Conservation (phyloP, 1,140 invertebrate genomes). For the Sycobia sp. region DNA sequence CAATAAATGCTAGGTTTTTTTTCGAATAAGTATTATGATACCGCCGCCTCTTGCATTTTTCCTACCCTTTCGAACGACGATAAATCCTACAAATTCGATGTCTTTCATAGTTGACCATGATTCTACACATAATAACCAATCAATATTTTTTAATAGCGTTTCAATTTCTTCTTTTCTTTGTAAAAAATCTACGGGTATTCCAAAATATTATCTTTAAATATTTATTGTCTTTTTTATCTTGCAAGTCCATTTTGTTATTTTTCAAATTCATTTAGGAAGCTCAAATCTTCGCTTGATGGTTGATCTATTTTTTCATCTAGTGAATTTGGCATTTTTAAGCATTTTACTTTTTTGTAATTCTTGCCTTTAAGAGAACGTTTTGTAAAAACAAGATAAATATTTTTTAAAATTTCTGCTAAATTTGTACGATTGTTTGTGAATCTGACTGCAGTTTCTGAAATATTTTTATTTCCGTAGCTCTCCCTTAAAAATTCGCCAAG, state of each 20-base stretch:
- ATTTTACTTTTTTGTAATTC: background rate
- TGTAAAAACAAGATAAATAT: too few species aligned
- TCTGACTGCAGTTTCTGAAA: too few species aligned
- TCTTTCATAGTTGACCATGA: background rate
- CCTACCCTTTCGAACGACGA: background rate
- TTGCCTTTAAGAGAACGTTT: background rate
- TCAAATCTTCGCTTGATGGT: background rate
- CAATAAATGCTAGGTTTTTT: background rate
- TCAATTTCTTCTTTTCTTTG: background rate
- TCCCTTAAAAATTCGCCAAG: too few species aligned
- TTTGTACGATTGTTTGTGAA: background rate
- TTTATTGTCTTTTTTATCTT: background rate
- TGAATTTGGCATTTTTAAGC: background rate
- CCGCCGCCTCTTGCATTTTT: background rate
- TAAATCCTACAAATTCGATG: background rate
- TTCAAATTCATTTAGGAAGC: background rate
- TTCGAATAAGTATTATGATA: background rate
- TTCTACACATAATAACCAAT: slow-evolving; percentile 1
- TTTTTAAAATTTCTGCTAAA: background rate
- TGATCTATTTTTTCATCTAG: too few species aligned
- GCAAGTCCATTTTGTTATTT: background rate
- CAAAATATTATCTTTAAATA: background rate
- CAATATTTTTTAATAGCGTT: background rate
- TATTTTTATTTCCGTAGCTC: too few species aligned
- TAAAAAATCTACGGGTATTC: background rate